Base-by-base conservation (phyloP, 2,113 vertebrate species). In the Stigmatopora argus region DNA sequence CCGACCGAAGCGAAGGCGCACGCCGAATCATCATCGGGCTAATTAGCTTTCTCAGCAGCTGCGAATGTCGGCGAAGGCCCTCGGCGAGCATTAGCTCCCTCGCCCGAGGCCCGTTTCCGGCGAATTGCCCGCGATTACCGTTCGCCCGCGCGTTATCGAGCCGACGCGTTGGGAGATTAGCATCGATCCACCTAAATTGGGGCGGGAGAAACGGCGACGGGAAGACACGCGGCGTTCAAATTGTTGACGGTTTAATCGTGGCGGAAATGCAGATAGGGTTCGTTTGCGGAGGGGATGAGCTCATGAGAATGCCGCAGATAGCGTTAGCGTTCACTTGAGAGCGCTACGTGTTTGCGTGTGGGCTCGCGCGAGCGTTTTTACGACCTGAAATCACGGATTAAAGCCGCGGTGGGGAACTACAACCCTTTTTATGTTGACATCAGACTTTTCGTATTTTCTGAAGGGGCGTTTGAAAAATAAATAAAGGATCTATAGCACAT, bases 31-130 rank as follows among this genome's bases (percentile, higher is more conserved):
- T 87, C 75, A 86, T 78, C 67, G 61, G 75, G 67, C 78, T 86
- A 85, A 88, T 86, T 84, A 86, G 79, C 85, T 79, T 83, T 64
- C 82, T 82, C 84, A 82, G 83, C 83, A 83, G 75, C 64, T 80
- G 69, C 58, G 67, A 84, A 68, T 81, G 77, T 79, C 84, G 69
- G 83, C 73, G n/a, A 18, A 18, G 69, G 80, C 83, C 83, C 80
- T 84, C 48, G 34, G 75, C 73, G 83, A 80, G 77, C 75, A 34
- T 81, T 78, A 75, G 64, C 49, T 74, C 74, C 65, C 72, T 71
- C 79, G 78, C 85, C 80, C 77, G 60, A 72, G 75, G 84, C 67
- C 21, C 73, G 67, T 80, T 81, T 78, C 66, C 15, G 9, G 35
- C 11, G 35, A 44, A 38, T 44, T 4, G 59, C 38, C n/a, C 59